phyloP scores from a whole-genome alignment of 1,140 invertebrate genomes.

The Cepaea nemoralis region DNA sequence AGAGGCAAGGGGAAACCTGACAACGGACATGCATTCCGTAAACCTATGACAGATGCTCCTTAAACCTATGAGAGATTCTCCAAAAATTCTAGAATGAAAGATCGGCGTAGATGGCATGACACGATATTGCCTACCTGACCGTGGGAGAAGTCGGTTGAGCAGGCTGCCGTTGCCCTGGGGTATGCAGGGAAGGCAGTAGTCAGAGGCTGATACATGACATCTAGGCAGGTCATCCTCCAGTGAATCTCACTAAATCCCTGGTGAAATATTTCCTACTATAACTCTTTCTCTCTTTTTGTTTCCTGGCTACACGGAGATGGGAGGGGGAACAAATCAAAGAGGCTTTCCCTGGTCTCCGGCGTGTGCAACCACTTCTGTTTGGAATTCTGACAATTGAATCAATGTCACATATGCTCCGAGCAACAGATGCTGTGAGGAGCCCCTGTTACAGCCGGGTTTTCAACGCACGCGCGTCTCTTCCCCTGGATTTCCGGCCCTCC shows the following conservation, averaged over 20 bases:
- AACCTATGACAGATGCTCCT: background rate
- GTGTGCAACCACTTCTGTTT: slow-evolving; percentile 27
- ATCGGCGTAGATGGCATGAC: slow-evolving; percentile 2
- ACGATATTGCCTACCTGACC: background rate
- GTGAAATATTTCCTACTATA: background rate
- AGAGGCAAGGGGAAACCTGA: background rate
- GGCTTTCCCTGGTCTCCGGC: slow-evolving; percentile 2
- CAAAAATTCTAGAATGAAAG: background rate
- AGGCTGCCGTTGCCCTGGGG: slow-evolving; percentile 29
- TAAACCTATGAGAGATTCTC: too few species aligned
- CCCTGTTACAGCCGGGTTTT: background rate
- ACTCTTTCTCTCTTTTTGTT: slow-evolving; percentile 7
- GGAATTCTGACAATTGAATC: slow-evolving; percentile 36
- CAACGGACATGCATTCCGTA: background rate
- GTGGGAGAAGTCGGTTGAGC: slow-evolving; percentile 24
- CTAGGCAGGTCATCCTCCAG: slow-evolving; percentile 40
- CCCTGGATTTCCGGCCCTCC: background rate
- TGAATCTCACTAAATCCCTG: slow-evolving; percentile 2
- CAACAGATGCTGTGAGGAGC: background rate
- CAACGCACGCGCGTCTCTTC: slow-evolving; percentile 12
- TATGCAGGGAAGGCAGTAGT: slow-evolving; percentile 40
- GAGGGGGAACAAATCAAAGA: background rate
- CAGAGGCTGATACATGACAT: slow-evolving; percentile 46
- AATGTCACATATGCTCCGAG: slow-evolving; percentile 5
- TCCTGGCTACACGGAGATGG: background rate